These are phyloP conservation scores for Aegithalos caudatus DNA, from an alignment of 2,113 vertebrate genomes.

Conservation along the genomic window DNA sequence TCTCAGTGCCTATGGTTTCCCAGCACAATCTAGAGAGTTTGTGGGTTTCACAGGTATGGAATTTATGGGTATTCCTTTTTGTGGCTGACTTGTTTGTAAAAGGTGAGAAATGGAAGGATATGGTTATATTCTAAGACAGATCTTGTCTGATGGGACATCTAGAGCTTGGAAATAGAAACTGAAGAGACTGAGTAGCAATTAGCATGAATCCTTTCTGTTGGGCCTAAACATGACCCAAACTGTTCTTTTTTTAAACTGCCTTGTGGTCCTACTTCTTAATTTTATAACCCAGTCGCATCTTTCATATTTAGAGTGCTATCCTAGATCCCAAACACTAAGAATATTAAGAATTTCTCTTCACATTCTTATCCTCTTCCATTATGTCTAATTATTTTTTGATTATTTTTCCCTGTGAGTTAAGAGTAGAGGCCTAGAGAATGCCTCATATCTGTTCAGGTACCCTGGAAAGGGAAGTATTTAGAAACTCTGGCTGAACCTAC, in stretches of 20 bases:
- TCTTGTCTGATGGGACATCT: not conserved
- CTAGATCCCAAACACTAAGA: not conserved
- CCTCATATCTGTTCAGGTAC: not conserved
- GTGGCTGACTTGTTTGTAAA: not conserved
- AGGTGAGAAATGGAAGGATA: not conserved
- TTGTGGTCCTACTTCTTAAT: not conserved
- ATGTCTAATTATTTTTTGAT: not conserved
- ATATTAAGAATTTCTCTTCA: not conserved
- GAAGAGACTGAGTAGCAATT: not conserved
- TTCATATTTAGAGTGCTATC: not conserved
- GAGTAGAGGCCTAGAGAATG: not conserved
- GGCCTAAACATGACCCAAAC: not conserved
- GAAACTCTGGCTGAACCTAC: not conserved
- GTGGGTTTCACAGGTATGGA: not conserved
- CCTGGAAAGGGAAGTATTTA: not conserved
- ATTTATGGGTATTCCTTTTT: not conserved
- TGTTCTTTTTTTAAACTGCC: not conserved
- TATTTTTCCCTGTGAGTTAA: not conserved
- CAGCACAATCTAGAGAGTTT: not conserved
- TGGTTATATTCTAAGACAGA: not conserved
- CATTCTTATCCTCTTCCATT: not conserved
- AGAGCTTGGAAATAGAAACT: not conserved
- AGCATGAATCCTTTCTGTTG: rapidly evolving
- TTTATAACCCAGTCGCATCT: not conserved
- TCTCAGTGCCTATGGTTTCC: not conserved